Percentiles rank a stretch among this genome's conserved stretches.
Conservation (phyloP, 2,797 vertebrate species). For the Sebastiscus tertius region DNA sequence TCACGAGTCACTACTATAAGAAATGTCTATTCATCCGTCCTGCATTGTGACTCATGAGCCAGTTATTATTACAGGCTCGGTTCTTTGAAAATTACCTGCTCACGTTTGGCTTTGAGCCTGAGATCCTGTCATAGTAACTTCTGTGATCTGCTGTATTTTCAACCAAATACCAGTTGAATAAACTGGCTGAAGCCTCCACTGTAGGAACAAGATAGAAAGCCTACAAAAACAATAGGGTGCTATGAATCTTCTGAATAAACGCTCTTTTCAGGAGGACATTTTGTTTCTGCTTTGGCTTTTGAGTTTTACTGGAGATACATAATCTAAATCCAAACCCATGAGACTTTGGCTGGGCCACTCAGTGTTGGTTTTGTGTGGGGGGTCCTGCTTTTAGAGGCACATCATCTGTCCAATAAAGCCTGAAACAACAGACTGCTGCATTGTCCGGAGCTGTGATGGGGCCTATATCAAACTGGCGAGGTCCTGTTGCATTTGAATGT, state of each 20-base stretch:
- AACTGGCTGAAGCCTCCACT: not conserved
- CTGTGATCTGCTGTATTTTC: not conserved
- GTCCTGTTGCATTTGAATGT: slow-evolving; percentile 6
- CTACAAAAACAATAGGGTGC: not conserved
- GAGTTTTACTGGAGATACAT: slow-evolving; percentile 2
- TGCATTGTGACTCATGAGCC: not conserved
- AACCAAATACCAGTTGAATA: not conserved
- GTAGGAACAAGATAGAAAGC: not conserved
- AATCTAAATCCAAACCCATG: not conserved
- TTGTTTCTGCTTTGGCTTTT: slow-evolving; percentile 1
- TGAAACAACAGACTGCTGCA: slow-evolving; percentile 67
- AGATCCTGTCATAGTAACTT: not conserved
- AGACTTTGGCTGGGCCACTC: not conserved
- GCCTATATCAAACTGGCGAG: slow-evolving; percentile 54
- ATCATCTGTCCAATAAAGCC: slow-evolving; percentile 43
- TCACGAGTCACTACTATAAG: not conserved
- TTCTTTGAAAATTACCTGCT: not conserved
- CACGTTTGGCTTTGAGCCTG: not conserved
- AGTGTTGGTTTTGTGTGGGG: slow-evolving; percentile 22
- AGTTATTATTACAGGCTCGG: not conserved
- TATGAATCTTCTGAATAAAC: not conserved
- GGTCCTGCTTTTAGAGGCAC: slow-evolving; percentile 17
- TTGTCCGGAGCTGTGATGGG: slow-evolving; percentile 59
- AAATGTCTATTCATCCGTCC: not conserved
- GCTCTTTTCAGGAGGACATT: not conserved